These are phyloP conservation scores for Xyrauchen texanus DNA, from an alignment of 2,113 vertebrate genomes.

Conservation along the genomic window DNA sequence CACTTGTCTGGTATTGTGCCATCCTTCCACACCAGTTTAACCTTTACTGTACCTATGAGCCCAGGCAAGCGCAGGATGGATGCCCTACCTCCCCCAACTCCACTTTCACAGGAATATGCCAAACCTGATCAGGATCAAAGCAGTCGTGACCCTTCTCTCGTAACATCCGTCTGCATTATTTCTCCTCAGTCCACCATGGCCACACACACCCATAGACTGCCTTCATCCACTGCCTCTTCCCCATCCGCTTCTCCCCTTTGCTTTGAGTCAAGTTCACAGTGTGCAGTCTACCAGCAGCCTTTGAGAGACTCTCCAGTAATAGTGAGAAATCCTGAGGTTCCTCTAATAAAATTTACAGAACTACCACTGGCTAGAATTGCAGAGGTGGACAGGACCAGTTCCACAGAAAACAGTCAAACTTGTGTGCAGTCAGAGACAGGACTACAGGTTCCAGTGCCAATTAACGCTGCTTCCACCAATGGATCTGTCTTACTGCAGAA, in stretches of 20 bases:
- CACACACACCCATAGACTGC: conserved; percentile 69
- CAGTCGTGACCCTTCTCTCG: conserved; percentile 48
- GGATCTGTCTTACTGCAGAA: conserved; percentile 72
- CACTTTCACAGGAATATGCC: conserved; percentile 69
- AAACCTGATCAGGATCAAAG: conserved; percentile 72
- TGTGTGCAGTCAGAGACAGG: conserved; percentile 67
- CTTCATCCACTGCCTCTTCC: conserved; percentile 64
- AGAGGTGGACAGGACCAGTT: conserved; percentile 49
- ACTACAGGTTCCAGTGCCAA: conserved; percentile 85
- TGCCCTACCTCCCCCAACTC: conserved; percentile 59
- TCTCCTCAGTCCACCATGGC: conserved; percentile 77
- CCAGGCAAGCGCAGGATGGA: conserved; percentile 84
- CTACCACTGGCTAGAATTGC: conserved; percentile 71
- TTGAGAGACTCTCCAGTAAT: conserved; percentile 88
- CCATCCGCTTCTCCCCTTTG: conserved; percentile 80
- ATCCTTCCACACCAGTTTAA: conserved; percentile 84
- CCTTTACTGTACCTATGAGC: conserved; percentile 90
- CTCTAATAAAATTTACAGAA: conserved; percentile 84
- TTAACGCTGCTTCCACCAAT: conserved; percentile 77
- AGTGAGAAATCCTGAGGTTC: conserved; percentile 88
- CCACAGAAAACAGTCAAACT: conserved; percentile 60
- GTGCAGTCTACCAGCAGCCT: conserved; percentile 74
- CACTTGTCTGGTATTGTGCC: conserved; percentile 80
- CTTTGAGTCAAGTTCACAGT: conserved; percentile 79
- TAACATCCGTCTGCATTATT: conserved; percentile 77